Evolutionary conservation across 2,113 vertebrate genomes (phyloP).

Genomic region (Raja brachyura): DNA sequence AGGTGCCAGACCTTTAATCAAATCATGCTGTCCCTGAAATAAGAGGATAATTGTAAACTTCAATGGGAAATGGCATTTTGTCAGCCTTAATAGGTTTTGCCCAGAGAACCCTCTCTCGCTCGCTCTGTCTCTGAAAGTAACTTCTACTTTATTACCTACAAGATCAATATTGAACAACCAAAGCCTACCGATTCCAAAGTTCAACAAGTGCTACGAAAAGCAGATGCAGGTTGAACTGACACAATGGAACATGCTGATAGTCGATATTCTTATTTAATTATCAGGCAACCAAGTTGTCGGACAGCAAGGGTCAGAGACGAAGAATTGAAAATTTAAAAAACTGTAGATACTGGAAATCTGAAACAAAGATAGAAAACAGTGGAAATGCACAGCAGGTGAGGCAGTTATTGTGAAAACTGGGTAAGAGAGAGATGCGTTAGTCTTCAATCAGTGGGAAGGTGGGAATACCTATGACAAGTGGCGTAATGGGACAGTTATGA

Average conservation of each 20-base stretch:
- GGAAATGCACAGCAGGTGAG: no score
- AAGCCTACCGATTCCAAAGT: background rate
- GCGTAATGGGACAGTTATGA: no score
- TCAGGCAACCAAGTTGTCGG: background rate
- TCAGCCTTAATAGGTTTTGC: background rate
- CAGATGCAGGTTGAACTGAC: background rate
- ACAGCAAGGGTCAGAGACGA: background rate
- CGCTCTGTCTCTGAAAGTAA: background rate
- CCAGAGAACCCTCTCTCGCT: no score
- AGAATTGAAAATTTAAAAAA: background rate
- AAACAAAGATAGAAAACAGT: no score
- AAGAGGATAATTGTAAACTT: background rate
- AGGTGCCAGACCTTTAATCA: conserved; percentile 76
- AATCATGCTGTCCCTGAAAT: conserved; percentile 79
- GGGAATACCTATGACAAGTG: no score
- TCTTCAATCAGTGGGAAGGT: no score
- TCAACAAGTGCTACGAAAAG: background rate
- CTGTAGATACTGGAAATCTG: no score
- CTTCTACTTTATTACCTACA: background rate
- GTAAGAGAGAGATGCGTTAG: no score
- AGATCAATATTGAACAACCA: background rate
- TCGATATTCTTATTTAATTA: background rate
- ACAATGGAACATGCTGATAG: background rate
- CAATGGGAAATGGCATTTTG: background rate
- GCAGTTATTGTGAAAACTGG: no score